Evolutionary conservation across 37 sponge, comb jelly and placozoan genomes (phyloP), one percentile per base, ranked within the genome.

Genomic region (Tethya wilhelma): DNA sequence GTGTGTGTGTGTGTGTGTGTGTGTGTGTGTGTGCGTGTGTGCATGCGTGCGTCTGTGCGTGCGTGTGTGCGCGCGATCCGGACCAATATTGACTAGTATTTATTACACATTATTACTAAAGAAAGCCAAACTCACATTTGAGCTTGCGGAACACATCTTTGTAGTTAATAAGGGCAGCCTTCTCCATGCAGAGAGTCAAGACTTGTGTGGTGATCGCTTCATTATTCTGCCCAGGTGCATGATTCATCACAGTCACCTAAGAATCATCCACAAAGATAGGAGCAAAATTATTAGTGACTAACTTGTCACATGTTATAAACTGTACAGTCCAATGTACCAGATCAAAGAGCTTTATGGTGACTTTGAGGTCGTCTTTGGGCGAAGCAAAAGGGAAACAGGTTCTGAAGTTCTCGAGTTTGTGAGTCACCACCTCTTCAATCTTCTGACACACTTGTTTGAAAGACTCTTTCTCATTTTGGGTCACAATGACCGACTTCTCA

Each of bases 281-380:
- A n/a, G n/a, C n/a, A n/a, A n/a, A n/a, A n/a, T n/a, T n/a, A n/a
- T n/a, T n/a, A n/a, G n/a, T n/a, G n/a, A n/a, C n/a, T n/a, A n/a
- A n/a, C n/a, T n/a, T n/a, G n/a, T n/a, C n/a, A n/a, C n/a, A n/a
- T n/a, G n/a, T n/a, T n/a, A n/a, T n/a, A n/a, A n/a, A n/a, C n/a
- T n/a, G n/a, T n/a, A n/a, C n/a, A n/a, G n/a, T n/a, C n/a, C 33
- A 9, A 63, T 79, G 72, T 63, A 89, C 89, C 49, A 79, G 23
- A 53, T 58, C 56, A 59, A 83, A 78, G 14, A 89, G 73, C 58
- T 89, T 82, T n/a, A 89, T 56, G 40, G 78, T 83, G 20, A 71
- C 41, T 60, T 75, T 83, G 59, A 89, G 74, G 49, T 82, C 89
- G 1, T 58, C 78, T 38, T 89, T 83, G 11, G 89, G 89, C 28